Conservation (phyloP, 1,140 invertebrate genomes). For the Octopus sinensis region DNA sequence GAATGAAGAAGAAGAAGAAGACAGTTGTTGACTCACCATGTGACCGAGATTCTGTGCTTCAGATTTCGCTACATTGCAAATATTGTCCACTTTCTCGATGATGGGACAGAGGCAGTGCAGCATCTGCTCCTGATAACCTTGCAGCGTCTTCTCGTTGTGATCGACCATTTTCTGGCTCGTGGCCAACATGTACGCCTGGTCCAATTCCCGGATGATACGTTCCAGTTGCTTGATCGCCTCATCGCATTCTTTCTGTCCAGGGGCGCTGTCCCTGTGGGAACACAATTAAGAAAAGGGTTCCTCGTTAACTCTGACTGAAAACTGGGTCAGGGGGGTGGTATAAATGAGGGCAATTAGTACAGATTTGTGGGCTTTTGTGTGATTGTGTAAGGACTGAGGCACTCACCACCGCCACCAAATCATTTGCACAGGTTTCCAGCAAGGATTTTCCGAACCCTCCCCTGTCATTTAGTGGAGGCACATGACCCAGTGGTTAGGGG, state of each 20-base stretch:
- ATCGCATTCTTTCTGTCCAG: constrained; percentile 91
- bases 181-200: constrained; percentile 81
- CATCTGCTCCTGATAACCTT: constrained; percentile 73
- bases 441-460: too few species aligned
- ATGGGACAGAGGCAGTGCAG: constrained; percentile 63
- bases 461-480: too few species aligned
- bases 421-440: too few species aligned
- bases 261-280: constrained; percentile 78
- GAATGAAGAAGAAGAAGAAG: too few species aligned
- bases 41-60: constrained; percentile 93
- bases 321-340: too few species aligned
- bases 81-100: constrained; percentile 70
- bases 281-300: background rate
- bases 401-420: too few species aligned
- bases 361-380: too few species aligned
- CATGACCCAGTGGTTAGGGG: too few species aligned
- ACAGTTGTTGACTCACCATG: constrained; percentile 58
- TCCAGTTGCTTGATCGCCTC: constrained; percentile 76
- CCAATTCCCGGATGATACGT: constrained; percentile 74
- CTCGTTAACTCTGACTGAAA: too few species aligned
- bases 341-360: too few species aligned
- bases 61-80: constrained; percentile 77
- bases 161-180: constrained; percentile 75
- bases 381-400: too few species aligned
- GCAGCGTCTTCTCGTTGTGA: constrained; percentile 67